Base-by-base conservation (phyloP, 2,797 vertebrate genomes). In the Nyctibius grandis region DNA sequence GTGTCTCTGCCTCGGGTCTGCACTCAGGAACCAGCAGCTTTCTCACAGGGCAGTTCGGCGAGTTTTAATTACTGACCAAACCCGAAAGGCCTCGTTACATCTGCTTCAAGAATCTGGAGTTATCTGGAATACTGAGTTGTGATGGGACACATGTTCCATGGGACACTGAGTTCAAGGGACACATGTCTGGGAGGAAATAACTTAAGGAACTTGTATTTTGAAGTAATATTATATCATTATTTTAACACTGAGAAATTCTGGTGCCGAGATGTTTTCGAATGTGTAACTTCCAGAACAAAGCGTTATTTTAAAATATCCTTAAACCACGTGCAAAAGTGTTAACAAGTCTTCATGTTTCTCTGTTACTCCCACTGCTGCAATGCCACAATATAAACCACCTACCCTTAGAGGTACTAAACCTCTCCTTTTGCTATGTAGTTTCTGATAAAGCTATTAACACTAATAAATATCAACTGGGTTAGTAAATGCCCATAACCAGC, bases 271-370 rank as follows among this genome's bases (percentile, higher is more conserved):
- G 17, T 3, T 45, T 69, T 8, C 34, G 29, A 42, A 42, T 11
- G 34, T 53, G 33, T 22, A 86, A 22, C 34, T 40, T n/a, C 11
- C 3, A 15, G 23, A 85, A 26, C 40, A 59, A 82, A 68, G 64
- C 29, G 25, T 5, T 36, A 12, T 23, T 73, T 48, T 9, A n/a
- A 65, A 69, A 56, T 5, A 61, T 2, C 12, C 45, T 65, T 59
- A 50, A 31, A 72, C 54, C 31, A 15, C 0, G 15, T 0, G 9
- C 19, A 40, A 9, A 44, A 19, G 34, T 5, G 33, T 9, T 33
- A 72, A 36, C 40, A 53, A 59, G 10, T 5, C 53, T 51, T 69
- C 0, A 0, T 22, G 17, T 19, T 75, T 15, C 31, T 23, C 31
- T 82, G 44, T 33, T 33, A 25, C 48, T 59, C 34, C 70, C 50